Base-by-base conservation (phyloP, 2,888 invertebrate genomes). In the Lithophane leautieri region DNA sequence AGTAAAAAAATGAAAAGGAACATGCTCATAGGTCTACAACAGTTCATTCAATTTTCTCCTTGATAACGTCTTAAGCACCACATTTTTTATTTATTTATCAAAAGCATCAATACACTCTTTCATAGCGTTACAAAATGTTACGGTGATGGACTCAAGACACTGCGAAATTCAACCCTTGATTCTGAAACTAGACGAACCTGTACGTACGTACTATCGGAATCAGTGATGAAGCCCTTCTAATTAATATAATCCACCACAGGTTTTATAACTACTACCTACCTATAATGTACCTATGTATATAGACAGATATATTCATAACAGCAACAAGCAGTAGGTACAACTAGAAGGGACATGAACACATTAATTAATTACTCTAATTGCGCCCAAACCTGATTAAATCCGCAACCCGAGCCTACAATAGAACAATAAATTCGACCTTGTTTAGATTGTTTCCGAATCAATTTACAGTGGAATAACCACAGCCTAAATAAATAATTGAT, bases 401-500 rank as follows among this genome's bases (percentile, higher is more conserved):
- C 73, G 40, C 60, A 50, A 75, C 60, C 63, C 68, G 61, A 72
- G 11, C 47, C 68, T 72, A 83, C 79, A 83, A 79, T 73, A 77
- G 70, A 73, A 85, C 85, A 74, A 86, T 86, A 87, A 87, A 86
- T 86, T 77, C 66, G 34, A 40, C 66, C 69, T 82, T 85, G 80
- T 87, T 86, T 83, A 86, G 88, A 81, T 75, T 79, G 79, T 83
- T 84, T 75, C 83, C 56, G 70, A 88, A 86, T 81, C 82, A 81
- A 84, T 88, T 82, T 69, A 73, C 88, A 78, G 76, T 72, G 47
- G 77, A 79, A 84, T 79, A 86, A 82, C 77, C 84, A 84, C 76
- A 67, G 74, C 58, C 78, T 85, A 88, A 86, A 88, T 86, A 88
- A 83, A 85, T 87, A 86, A 87, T 88, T 88, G 85, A 83, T 87